Evolutionary conservation across 1,140 invertebrate species (phyloP), one percentile per base, ranked within the genome.

Genomic region (Cherax destructor): DNA sequence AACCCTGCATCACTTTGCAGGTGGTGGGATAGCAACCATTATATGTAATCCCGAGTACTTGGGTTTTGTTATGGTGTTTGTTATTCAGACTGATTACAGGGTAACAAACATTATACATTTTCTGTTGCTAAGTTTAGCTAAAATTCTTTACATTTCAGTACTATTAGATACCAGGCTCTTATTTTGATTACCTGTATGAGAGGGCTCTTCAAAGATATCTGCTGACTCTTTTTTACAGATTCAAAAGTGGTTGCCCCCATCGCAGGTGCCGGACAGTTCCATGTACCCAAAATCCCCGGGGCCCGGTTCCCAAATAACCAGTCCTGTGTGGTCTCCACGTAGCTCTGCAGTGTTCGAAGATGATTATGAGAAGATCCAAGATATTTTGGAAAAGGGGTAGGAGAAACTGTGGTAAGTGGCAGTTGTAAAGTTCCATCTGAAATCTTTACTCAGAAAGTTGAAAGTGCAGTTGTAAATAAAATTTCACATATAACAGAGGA

Each of bases 251-350:
- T 59, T 91, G 59, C 91, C 87, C 88, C 88, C 88, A 74, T 83
- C 92, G 69, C 88, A 87, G 80, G 79, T 91, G 92, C 88, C 92
- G 92, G 92, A 92, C 92, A 91, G 84, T 79, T 89, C 88, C 69
- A 61, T 91, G 56, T 92, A 92, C 84, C 92, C 92, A 86, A 92
- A 92, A 72, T 92, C 92, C n/a, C 78, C 92, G 92, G 56, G 92
- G 92, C 88, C 88, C 87, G 76, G 92, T 91, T 30, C 92, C 92
- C 83, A 92, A 91, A 78, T 92, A 87, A 86, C 89, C 83, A 52
- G 30, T 10, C 76, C 61, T n/a, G 47, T 41, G 76, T 91, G 89
- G 89, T 61, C 89, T 69, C 89, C 83, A 41, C 83, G 83, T 24
- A 59, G 89, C 89, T 80, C 83, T 80, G 24, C 56, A 50, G 76